Evolutionary conservation across 53 echinoderm and acorn worm species (phyloP), one percentile per base, ranked within the genome.

Genomic region (Mesocentrotus franciscanus): DNA sequence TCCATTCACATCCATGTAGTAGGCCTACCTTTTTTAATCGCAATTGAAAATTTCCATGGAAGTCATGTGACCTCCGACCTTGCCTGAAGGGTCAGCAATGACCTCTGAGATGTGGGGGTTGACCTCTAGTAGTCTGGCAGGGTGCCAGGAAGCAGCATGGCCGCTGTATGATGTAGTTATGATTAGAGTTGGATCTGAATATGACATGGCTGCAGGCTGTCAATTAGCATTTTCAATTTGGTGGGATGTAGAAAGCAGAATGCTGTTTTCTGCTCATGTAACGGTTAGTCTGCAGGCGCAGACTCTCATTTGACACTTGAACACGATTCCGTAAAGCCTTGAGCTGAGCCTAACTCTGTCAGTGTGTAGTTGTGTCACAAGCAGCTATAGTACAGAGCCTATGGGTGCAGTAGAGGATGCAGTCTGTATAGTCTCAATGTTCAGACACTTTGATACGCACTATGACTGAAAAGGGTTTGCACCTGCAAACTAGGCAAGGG

Each of bases 71-170:
- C n/a, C 91, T 91, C 15, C 66, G 39, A 91, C 68, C 66, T 68
- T 91, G 91, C 91, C 70, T 42, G 35, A 91, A 42, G 91, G 91
- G 91, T 91, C 91, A 91, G 91, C 68, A 91, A 66, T 91, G 91
- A 91, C 91, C 91, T 91, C 66, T 91, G 91, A 91, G 34, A 20
- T 20, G 16, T 70, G 62, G 91, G 59, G 42, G 16, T 60, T 70
- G 64, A 91, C 64, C 91, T 66, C 91, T 39, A 13, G 36, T 29
- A 30, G 16, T 35, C 24, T 91, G 91, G 91, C 91, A 66, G 22
- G 18, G 26, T 35, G 91, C 91, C 91, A 68, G n/a, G 35, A 66
- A 91, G 34, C 91, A 66, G 87, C 56, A 58, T n/a, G 87, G 87
- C 57, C 81, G 22, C 81, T 39, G 42, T 81, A 33, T 81, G 87